Conservation (phyloP, 2,888 invertebrate species). For the Ophion costatus region DNA sequence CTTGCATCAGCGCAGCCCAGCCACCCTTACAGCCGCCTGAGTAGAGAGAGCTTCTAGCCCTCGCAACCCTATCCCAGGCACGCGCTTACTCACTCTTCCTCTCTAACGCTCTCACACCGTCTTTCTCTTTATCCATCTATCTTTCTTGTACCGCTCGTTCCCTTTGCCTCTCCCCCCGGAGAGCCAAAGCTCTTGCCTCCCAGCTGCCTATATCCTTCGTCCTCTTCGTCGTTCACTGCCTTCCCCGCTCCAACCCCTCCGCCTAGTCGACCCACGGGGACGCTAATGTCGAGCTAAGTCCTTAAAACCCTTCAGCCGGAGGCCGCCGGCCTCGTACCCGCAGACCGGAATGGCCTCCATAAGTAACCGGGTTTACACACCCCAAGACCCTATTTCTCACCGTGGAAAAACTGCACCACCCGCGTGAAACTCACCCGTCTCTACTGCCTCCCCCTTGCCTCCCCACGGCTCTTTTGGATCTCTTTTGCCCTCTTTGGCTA, state of each 20-base stretch:
- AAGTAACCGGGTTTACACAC: conserved; percentile 83
- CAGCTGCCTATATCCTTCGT: conserved; percentile 63
- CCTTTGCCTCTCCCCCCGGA: conserved; percentile 53
- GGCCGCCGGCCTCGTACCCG: conserved; percentile 76
- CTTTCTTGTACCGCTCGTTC: conserved; percentile 36
- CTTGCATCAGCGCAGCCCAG: conserved; percentile 57
- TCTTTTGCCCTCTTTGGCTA: conserved; percentile 62
- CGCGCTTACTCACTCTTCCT: conserved; percentile 60
- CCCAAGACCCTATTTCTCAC: conserved; percentile 82
- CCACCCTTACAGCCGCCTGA: conserved; percentile 60
- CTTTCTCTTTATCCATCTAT: conserved; percentile 59
- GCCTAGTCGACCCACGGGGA: conserved; percentile 75
- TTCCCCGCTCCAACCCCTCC: conserved; percentile 66
- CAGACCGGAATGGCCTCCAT: conserved; percentile 82
- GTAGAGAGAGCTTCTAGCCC: conserved; percentile 52
- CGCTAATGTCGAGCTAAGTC: conserved; percentile 83
- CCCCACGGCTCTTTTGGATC: conserved; percentile 48
- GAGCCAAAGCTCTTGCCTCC: conserved; percentile 62
- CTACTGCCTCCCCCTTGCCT: conserved; percentile 22
- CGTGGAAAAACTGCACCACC: conserved; percentile 80
- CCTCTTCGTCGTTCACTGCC: conserved; percentile 64
- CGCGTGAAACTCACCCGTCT: conserved; percentile 62
- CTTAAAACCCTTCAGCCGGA: conserved; percentile 81
- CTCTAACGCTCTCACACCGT: conserved; percentile 41
- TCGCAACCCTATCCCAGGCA: conserved; percentile 58